Base-by-base conservation (phyloP, 2,113 vertebrate species). In the Rhinopomastus cyanomelas region DNA sequence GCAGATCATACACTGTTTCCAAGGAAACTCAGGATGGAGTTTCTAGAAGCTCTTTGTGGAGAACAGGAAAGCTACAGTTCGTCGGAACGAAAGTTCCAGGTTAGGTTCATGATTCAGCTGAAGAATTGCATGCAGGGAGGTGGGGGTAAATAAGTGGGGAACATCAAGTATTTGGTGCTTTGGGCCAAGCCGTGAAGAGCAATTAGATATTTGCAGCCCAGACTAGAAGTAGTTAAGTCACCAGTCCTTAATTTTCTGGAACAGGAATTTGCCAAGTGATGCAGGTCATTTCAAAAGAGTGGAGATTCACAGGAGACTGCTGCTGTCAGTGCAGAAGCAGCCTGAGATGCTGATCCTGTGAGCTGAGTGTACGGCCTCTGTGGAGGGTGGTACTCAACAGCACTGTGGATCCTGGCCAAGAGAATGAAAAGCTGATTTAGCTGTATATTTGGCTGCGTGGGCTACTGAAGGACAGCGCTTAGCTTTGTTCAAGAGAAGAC, bases 1-100 rank as follows among this genome's bases (percentile, higher is more conserved):
- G 87, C 71, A 90, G 87, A 90, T 94, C 86, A 66, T 66, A 82
- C 0, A 0, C 67, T 76, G 93, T 95, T 96, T 91, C 94, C 92
- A 94, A 94, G 92, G 94, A 95, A 95, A 95, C 86, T 88, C 44
- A 4, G 59, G 67, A 74, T 82, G 78, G 78, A 90, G 37, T 80
- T 85, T 94, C 90, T 79, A 71, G 94, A 93, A 82, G 48, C 48
- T 56, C 64, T 89, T 83, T 62, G 34, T 66, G 37, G 57, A 52
- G 71, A 91, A 34, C 23, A 65, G 55, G 42, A 59, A 81, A 94
- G 53, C 61, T 85, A 26, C 26, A 57, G 46, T 42, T 26, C 53
- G 9, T 36, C 71, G 79, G 59, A 87, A 85, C 51, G 13, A 8
- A 73, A 71, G 84, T 92, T 78, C 81, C 48, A 82, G 74, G 62